Evolutionary conservation across 2,888 invertebrate species (phyloP).

Genomic region (Drosophila niveifrons): DNA sequence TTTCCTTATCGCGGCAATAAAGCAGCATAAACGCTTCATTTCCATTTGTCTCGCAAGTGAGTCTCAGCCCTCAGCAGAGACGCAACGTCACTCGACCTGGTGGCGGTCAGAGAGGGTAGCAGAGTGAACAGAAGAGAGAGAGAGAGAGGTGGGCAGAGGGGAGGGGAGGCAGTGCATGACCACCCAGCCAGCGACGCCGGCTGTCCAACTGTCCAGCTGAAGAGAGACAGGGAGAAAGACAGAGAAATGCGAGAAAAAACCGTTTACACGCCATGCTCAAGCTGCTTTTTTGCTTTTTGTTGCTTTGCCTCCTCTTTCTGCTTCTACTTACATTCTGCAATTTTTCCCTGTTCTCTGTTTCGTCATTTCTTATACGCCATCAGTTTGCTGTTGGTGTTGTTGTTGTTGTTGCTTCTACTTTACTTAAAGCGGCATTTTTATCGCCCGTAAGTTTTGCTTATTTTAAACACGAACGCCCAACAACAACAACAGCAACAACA

Average conservation of each 20-base stretch:
- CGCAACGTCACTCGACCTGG: conserved; percentile 64
- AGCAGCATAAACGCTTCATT: conserved; percentile 84
- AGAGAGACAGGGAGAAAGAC: conserved; percentile 34
- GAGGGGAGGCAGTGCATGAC: conserved; percentile 43
- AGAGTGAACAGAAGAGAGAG: neutral
- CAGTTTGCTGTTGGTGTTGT: conserved; percentile 32
- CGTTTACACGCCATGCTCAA: conserved; percentile 72
- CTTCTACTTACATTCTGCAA: conserved; percentile 33
- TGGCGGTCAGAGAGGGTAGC: conserved; percentile 36
- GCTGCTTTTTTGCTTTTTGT: conserved; percentile 49
- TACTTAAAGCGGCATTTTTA: conserved; percentile 67
- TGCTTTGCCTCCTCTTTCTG: conserved; percentile 21
- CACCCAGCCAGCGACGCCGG: conserved; percentile 66
- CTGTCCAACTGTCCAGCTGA: conserved; percentile 64
- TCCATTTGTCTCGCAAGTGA: conserved; percentile 82
- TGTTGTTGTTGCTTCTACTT: conserved; percentile 44
- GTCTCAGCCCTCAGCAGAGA: conserved; percentile 70
- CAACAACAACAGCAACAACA: conserved; percentile 48
- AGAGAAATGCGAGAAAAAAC: conserved; percentile 48
- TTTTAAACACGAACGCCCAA: conserved; percentile 69
- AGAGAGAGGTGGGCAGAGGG: conserved; percentile 4
- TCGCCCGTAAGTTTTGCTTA: conserved; percentile 75
- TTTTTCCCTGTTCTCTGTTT: conserved; percentile 53
- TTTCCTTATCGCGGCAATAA: conserved; percentile 84
- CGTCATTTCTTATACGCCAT: conserved; percentile 68